Evolutionary conservation across 2,113 vertebrate species (phyloP).

Genomic region (Tragulus kanchil): DNA sequence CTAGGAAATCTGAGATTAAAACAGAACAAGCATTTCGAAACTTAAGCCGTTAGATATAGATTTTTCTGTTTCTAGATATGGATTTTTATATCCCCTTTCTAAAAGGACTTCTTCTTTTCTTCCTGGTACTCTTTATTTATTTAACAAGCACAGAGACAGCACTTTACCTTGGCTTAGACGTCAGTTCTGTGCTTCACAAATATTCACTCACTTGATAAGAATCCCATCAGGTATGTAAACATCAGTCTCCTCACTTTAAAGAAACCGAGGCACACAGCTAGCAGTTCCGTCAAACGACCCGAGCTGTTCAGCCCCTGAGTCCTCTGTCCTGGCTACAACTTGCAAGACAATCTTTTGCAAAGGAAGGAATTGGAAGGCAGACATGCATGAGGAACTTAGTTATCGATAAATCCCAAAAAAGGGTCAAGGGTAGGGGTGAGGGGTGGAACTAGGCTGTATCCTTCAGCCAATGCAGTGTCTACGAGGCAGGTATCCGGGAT

Average conservation of each 20-base stretch:
- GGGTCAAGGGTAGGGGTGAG: accelerated
- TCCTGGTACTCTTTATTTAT: constrained; percentile 21
- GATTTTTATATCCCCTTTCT: constrained; percentile 40
- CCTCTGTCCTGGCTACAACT: neutral
- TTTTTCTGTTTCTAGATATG: constrained; percentile 50
- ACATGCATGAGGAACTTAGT: neutral
- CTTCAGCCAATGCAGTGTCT: accelerated
- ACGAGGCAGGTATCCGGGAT: neutral
- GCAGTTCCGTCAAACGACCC: neutral
- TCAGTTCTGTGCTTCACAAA: neutral
- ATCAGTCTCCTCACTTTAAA: neutral
- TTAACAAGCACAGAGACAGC: constrained; percentile 8
- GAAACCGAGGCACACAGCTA: neutral
- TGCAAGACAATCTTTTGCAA: neutral
- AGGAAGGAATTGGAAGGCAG: neutral
- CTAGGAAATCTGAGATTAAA: constrained; percentile 64
- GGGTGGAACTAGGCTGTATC: neutral
- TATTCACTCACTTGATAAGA: neutral
- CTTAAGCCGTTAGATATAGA: constrained; percentile 48
- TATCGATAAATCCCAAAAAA: neutral
- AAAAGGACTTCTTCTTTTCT: constrained; percentile 34
- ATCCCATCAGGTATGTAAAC: neutral
- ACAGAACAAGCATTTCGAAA: constrained; percentile 60
- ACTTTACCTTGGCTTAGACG: neutral
- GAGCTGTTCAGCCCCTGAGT: neutral